Base-by-base conservation (phyloP, 2,113 vertebrate genomes). In the Crocuta crocuta region DNA sequence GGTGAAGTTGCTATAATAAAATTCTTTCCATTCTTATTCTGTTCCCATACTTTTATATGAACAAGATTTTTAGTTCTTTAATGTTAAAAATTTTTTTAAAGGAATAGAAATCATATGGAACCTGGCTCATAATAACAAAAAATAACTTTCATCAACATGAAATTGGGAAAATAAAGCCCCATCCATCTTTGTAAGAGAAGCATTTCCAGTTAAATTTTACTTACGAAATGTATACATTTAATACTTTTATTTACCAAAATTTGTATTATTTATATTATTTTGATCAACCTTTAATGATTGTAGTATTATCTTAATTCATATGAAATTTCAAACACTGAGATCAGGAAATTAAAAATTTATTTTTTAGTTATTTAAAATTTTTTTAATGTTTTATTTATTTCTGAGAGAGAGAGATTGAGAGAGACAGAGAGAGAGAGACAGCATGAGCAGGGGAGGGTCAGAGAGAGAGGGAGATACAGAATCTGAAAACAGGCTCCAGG, bases 191-290 rank as follows among this genome's bases (percentile, higher is more conserved):
- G n/a, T 63, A 83, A 79, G n/a, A 97, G 61, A 83, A 33, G 2
- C 15, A 89, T 76, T 95, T 95, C 33, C 53, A 82, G 16, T 71
- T 89, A 92, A 84, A 97, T 65, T 83, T 92, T 84, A 92, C 23
- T 71, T 70, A 61, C 74, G 39, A 39, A 66, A 74, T 48, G 28
- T 91, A 55, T 73, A 80, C 45, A 65, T 74, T 90, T 82, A 45
- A 71, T 71, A 70, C 1, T 80, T 94, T 87, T 78, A 84, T 70
- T 93, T 89, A 90, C 26, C 26, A 68, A 80, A 86, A 81, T 48
- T 28, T 83, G 6, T 88, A 50, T 76, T 88, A 61, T 84, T 94
- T 71, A 73, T 73, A 50, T 63, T n/a, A 21, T 66, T 76, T 96
- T 88, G 66, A 66, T 50, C 50, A 85, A 39, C 33, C 78, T 85